Percentiles rank a stretch among this genome's conserved stretches.
phyloP scores from a whole-genome alignment of 64 coral and sea anemone species.

The Dendronephthya gigantea region DNA sequence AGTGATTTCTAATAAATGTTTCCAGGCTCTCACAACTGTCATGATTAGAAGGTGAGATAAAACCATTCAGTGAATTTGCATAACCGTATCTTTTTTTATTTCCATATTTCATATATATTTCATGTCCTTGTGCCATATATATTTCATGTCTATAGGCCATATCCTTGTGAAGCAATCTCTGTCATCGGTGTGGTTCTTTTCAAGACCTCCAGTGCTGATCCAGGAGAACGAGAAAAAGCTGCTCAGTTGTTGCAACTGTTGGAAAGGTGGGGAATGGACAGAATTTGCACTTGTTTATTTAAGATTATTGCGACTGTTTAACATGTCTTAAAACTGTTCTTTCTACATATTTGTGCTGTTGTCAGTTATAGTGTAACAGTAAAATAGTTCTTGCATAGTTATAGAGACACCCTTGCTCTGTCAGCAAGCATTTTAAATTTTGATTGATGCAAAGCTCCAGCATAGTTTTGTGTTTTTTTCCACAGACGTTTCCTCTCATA shows the following conservation, averaged over 20 bases:
- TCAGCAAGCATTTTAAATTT: neutral
- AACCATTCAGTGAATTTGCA: too few relatives aligned
- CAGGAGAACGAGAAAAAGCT: slow-evolving; percentile 74
- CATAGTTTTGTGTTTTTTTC: neutral
- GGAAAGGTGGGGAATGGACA: slow-evolving; percentile 51
- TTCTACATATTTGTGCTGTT: too few relatives aligned
- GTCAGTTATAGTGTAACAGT: too few relatives aligned
- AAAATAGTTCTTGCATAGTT: too few relatives aligned
- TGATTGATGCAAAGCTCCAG: neutral
- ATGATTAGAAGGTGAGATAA: slow-evolving; percentile 59
- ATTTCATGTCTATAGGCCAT: slow-evolving; percentile 12
- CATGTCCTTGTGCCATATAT: too few relatives aligned
- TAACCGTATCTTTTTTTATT: neutral
- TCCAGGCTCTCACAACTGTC: slow-evolving; percentile 68
- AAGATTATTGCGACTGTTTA: too few relatives aligned
- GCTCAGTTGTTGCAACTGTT: slow-evolving; percentile 81
- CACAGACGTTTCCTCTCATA: slow-evolving; percentile 81
- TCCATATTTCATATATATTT: neutral
- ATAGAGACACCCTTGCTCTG: too few relatives aligned
- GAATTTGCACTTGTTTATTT: neutral
- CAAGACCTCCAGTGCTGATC: slow-evolving; percentile 70
- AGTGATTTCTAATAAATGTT: slow-evolving; percentile 68
- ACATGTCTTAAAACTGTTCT: too few relatives aligned
- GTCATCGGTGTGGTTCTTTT: slow-evolving; percentile 80
- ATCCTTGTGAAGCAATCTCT: slow-evolving; percentile 93